These are phyloP conservation scores for Mesocentrotus franciscanus DNA, from an alignment of 53 echinoderm and acorn worm genomes.

Conservation along the genomic window DNA sequence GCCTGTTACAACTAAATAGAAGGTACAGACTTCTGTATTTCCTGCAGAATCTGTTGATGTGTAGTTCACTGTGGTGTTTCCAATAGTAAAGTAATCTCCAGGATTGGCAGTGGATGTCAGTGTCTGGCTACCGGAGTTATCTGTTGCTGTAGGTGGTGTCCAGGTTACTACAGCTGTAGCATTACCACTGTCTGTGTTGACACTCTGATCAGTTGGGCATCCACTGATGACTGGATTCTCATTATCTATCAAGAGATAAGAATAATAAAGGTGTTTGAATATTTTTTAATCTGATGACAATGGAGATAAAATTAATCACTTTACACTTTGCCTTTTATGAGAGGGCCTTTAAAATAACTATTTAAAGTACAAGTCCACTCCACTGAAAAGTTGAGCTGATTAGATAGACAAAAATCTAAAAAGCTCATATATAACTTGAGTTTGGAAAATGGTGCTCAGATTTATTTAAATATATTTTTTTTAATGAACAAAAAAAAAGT, in stretches of 20 bases:
- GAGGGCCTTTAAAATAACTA: too few relatives aligned
- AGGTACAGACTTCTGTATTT: constrained; percentile 28
- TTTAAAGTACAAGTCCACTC: too few relatives aligned
- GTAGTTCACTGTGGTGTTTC: not conserved
- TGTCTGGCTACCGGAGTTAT: not conserved
- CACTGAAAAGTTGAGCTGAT: too few relatives aligned
- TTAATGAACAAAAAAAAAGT: too few relatives aligned
- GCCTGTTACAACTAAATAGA: constrained; percentile 70
- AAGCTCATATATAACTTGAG: too few relatives aligned
- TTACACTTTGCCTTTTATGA: too few relatives aligned
- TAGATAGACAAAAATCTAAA: too few relatives aligned
- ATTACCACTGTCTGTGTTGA: constrained; percentile 7
- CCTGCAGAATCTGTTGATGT: too few relatives aligned
- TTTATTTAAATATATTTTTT: too few relatives aligned
- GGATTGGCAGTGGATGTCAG: not conserved
- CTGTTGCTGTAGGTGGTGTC: constrained; percentile 15
- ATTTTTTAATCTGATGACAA: not conserved
- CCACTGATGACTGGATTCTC: constrained; percentile 14
- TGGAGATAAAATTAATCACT: too few relatives aligned
- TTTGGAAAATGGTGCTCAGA: too few relatives aligned
- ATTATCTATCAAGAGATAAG: not conserved
- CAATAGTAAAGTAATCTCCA: constrained; percentile 41
- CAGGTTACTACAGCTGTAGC: constrained; percentile 20
- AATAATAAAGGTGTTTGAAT: too few relatives aligned
- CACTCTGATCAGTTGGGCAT: not conserved